Conservation (phyloP, 2,888 invertebrate species). For the Thymelicus acteon region DNA sequence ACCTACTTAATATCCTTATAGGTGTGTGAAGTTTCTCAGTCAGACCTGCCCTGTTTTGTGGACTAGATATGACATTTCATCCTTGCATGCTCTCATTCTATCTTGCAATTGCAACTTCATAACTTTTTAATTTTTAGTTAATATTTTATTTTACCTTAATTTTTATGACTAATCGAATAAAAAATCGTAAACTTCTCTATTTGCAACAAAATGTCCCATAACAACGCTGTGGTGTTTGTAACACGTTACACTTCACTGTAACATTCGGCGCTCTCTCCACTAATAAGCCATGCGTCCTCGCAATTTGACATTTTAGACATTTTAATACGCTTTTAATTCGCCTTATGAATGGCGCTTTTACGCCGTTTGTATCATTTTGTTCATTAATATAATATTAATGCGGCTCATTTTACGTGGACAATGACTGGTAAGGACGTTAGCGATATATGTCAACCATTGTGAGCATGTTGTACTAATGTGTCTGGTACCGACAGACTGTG, state of each 20-base stretch:
- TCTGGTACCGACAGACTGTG: constrained; percentile 5
- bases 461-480: constrained; percentile 39
- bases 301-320: constrained; percentile 81
- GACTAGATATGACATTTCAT: too few relatives aligned
- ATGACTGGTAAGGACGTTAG: constrained; percentile 62
- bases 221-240: neutral
- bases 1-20: too few relatives aligned
- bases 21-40: neutral
- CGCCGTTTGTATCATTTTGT: constrained; percentile 80
- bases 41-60: neutral
- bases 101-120: too few relatives aligned
- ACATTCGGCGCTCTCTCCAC: constrained; percentile 53
- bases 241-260: constrained; percentile 51
- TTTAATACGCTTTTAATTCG: constrained; percentile 80
- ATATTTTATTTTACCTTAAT: too few relatives aligned
- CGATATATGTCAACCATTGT: constrained; percentile 56
- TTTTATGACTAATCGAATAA: neutral
- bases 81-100: too few relatives aligned
- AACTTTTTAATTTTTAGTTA: too few relatives aligned
- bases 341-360: constrained; percentile 80
- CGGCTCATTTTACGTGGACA: constrained; percentile 68
- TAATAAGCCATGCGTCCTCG: constrained; percentile 75
- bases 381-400: constrained; percentile 78
- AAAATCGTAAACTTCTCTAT: too few relatives aligned
- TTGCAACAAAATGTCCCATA: neutral